Base-by-base conservation (phyloP, 2,888 invertebrate species). In the Neuroscelio doddi region DNA sequence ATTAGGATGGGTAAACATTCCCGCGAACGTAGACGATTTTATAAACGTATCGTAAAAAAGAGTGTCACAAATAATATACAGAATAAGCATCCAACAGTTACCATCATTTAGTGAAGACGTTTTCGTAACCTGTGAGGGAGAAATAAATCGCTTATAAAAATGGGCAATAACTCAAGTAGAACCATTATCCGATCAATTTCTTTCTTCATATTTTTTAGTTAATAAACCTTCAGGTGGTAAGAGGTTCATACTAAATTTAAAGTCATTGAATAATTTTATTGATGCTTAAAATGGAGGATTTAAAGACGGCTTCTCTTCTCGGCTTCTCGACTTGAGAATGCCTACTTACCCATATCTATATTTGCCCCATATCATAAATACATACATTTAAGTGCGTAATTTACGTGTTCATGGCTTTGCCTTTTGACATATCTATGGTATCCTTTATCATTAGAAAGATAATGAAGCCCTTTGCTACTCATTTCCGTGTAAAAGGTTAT, bases 161-260 rank as follows among this genome's bases (percentile, higher is more conserved):
- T 32, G 49, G 1, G 56, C 49, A 1, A 26, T 56, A 1, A 0
- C 9, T 2, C 2, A 17, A 46, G 49, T 49, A 29, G 27, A 32
- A 8, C 16, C 36, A 0, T 36, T 45, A 9, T 5, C 38, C 16
- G 45, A 47, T 21, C 56, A 56, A 16, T 63, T 56, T 46, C 47
- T 63, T 3, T 63, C 63, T 0, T 2, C 4, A 4, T 63, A 38
- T 44, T 57, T 64, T 12, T n/a, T 64, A 7, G 14, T 56, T 1
- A 38, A 57, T 12, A 64, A 64, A 45, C 38, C 53, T 1, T 58
- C 64, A 2, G 45, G 58, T 0, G 53, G 45, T 0, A 46, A 38
- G 45, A 8, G 64, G 3, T 58, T 53, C 26, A 58, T 64, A 8
- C 45, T 64, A 3, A 53, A 64, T 26, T 45, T 64, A 0, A 41